Conservation (phyloP, 2,113 vertebrate genomes). For the Todiramphus saurophagus region DNA sequence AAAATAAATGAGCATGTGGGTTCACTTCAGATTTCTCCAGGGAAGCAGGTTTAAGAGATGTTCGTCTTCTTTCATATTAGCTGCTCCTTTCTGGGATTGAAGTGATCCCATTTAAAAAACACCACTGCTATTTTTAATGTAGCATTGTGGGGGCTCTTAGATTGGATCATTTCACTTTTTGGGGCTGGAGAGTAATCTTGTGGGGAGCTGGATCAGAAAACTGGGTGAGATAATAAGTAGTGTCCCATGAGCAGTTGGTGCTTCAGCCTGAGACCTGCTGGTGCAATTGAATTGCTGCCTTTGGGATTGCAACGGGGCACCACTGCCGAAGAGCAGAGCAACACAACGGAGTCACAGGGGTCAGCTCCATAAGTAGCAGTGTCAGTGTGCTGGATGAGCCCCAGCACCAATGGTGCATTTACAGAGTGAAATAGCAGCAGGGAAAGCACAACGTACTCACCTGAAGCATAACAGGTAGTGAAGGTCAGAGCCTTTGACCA, state of each 20-base stretch:
- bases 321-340: background rate
- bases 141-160: fast-evolving
- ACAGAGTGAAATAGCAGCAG: background rate
- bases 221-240: background rate
- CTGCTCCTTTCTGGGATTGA: background rate
- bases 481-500: background rate
- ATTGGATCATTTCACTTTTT: background rate
- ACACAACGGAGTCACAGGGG: background rate
- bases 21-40: conserved; percentile 39
- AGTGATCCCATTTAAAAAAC: background rate
- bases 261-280: background rate
- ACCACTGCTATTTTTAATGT: background rate
- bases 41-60: conserved; percentile 16
- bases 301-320: background rate
- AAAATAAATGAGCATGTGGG: conserved; percentile 36
- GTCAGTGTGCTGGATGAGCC: background rate
- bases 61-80: conserved; percentile 1
- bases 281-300: background rate
- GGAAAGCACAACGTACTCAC: background rate
- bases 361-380: background rate
- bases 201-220: background rate
- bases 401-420: background rate
- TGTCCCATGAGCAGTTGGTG: fast-evolving
- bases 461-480: background rate
- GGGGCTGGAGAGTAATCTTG: background rate